Percentiles rank a stretch among this genome's conserved stretches.
phyloP scores from a whole-genome alignment of 2,113 vertebrate genomes.

The Acrocephalus arundinaceus region DNA sequence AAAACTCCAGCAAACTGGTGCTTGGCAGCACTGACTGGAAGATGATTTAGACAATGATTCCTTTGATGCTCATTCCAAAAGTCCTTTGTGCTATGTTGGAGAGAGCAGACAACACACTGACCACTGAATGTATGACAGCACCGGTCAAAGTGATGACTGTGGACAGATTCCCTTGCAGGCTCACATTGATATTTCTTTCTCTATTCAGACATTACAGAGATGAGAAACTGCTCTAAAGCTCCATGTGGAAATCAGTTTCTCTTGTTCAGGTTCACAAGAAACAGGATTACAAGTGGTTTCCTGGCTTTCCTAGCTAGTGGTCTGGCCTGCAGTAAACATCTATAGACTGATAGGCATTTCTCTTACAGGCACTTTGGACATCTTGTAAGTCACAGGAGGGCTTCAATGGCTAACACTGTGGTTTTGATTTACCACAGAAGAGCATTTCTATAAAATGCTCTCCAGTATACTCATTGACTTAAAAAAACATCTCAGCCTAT shows the following conservation, averaged over 20 bases:
- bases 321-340: not conserved
- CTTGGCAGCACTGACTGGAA: not conserved
- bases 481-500: not conserved
- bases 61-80: not conserved
- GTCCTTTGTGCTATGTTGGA: not conserved
- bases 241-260: not conserved
- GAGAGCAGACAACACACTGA: not conserved
- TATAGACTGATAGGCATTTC: not conserved
- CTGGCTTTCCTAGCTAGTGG: not conserved
- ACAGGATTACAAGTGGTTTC: accelerated
- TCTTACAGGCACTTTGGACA: not conserved
- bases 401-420: not conserved
- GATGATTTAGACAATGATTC: not conserved
- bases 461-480: not conserved
- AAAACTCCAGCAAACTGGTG: not conserved
- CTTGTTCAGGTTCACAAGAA: not conserved
- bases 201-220: not conserved
- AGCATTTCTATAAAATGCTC: not conserved
- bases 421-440: not conserved
- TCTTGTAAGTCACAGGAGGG: not conserved
- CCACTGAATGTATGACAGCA: not conserved
- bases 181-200: not conserved
- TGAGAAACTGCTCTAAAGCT: not conserved
- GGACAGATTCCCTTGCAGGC: not conserved
- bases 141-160: not conserved